These are phyloP conservation scores for Mastomys natalensis DNA, from an alignment of 2,113 vertebrate species.

Conservation along the genomic window DNA sequence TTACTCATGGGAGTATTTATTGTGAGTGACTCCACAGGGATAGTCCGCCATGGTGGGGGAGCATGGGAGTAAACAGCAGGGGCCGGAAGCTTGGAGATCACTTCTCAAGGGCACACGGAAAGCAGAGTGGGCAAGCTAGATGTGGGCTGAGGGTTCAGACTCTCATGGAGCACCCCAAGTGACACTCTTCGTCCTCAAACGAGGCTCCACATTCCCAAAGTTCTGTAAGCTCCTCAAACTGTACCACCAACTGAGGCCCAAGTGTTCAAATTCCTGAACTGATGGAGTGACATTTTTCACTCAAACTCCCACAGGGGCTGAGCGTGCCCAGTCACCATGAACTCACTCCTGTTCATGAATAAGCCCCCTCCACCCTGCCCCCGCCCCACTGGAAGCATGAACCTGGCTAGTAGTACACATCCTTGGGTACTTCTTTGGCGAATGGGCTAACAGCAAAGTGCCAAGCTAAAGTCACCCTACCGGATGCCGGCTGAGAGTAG, in stretches of 20 bases:
- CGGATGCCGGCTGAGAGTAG: neutral
- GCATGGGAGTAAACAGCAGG: neutral
- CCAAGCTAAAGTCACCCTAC: too few species aligned
- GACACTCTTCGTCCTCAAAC: neutral
- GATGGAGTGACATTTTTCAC: neutral
- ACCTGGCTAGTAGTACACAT: neutral
- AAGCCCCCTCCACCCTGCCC: too few species aligned
- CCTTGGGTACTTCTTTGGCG: neutral
- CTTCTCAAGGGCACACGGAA: neutral
- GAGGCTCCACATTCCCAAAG: neutral
- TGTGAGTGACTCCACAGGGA: too few species aligned
- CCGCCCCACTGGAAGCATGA: neutral
- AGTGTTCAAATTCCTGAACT: neutral
- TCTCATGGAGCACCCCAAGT: neutral
- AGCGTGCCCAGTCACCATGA: fast-evolving
- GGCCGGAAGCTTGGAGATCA: neutral
- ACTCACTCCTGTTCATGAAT: neutral
- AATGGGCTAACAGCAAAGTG: neutral
- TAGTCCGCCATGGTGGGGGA: neutral
- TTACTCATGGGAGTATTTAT: neutral
- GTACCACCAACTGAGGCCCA: neutral
- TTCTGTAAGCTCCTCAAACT: neutral
- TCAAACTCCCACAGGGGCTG: neutral
- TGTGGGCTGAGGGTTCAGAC: neutral
- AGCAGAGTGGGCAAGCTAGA: neutral